Evolutionary conservation across 2,113 vertebrate genomes (phyloP), one percentile per base, ranked within the genome.

Genomic region (Pterophyllum scalare): DNA sequence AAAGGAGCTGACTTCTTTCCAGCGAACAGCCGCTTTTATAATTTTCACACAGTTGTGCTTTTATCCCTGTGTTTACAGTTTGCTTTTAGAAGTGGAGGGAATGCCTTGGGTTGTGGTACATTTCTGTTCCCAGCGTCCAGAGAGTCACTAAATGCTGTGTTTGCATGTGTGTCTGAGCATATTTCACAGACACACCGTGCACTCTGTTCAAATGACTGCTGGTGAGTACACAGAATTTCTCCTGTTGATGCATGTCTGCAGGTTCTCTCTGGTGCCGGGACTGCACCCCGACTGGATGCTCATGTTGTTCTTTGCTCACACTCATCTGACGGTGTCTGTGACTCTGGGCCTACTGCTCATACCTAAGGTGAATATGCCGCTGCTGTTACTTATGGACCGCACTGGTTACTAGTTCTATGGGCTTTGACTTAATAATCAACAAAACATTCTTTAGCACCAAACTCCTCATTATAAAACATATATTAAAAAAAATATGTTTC

Each of bases 271-370:
- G 91, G 97, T 97, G 62, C 95, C 96, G 1, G 96, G 96, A 85
- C 97, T 99, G 79, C 98, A 99, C 94, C 97, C 98, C 33, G 98
- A 99, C 85, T 99, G 98, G 98, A 98, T 97, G 97, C 91, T 99
- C 89, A 97, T 99, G 97, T 90, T 99, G 77, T 97, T 97, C 92
- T 99, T 99, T 90, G 96, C 96, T 93, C 98, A 99, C 88, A 98
- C 98, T 83, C 98, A 99, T 86, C 95, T 99, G 95, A 99, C 98
- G 81, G 98, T 99, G 93, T 99, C 98, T 2, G 97, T 99, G 89
- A 98, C 97, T 85, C 88, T 98, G 77, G 97, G 97, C 28, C 92
- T 99, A 43, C 96, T 99, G 94, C 96, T 99, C 78, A 91, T 99
- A 83, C 98, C 98, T 67, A 99, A 99, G 98, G 98, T 99, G 97